These are phyloP conservation scores for Bubalus kerabau DNA, from an alignment of 2,113 vertebrate genomes.

Conservation along the genomic window DNA sequence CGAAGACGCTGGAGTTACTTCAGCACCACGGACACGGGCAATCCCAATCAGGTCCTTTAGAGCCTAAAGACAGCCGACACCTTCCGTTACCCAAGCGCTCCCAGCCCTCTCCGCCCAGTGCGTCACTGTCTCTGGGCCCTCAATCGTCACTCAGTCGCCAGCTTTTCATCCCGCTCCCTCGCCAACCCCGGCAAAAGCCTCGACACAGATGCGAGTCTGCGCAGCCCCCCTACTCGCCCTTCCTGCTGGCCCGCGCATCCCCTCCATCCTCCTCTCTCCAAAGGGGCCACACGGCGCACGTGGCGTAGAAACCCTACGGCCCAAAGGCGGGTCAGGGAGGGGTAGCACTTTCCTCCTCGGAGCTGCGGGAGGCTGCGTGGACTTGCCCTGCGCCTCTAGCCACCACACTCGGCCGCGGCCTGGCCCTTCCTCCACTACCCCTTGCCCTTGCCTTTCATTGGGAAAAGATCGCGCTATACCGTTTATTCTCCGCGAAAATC, in stretches of 20 bases:
- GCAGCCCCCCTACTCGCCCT: not conserved
- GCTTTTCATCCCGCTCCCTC: not conserved
- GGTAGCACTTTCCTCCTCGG: not conserved
- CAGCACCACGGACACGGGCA: conserved; percentile 70
- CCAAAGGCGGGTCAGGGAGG: not conserved
- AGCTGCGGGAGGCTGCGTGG: not conserved
- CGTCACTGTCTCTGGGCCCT: not conserved
- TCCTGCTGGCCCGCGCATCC: not conserved
- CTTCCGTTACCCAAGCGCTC: not conserved
- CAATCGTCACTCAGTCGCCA: not conserved
- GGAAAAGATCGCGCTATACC: not conserved
- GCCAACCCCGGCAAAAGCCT: not conserved
- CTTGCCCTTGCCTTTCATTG: not conserved
- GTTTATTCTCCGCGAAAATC: not conserved
- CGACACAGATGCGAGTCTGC: not conserved
- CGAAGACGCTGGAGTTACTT: not conserved
- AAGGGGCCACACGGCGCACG: not conserved
- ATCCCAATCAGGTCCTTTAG: not conserved
- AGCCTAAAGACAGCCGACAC: fast-evolving
- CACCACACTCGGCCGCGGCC: not conserved
- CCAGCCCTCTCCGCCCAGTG: no score
- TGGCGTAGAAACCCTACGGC: not conserved
- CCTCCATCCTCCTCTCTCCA: not conserved
- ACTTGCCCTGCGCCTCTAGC: not conserved
- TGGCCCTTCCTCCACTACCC: not conserved